Conservation (phyloP, 2,888 invertebrate genomes). For the Luperina testacea region DNA sequence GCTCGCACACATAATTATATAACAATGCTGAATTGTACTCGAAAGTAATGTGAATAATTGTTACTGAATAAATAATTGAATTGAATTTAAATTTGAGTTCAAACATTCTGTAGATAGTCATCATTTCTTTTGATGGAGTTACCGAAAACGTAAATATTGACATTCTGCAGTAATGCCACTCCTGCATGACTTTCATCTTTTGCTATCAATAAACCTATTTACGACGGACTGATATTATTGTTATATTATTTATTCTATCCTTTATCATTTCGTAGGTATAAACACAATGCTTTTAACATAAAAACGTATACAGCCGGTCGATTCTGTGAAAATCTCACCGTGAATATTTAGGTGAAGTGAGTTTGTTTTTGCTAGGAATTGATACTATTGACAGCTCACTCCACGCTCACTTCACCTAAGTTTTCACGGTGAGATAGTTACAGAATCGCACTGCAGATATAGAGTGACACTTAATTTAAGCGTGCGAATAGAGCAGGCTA, state of each 20-base stretch:
- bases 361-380: too few species aligned
- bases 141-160: not conserved
- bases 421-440: too few species aligned
- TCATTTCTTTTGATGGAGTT: not conserved
- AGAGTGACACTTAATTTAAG: too few species aligned
- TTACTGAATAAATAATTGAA: not conserved
- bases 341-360: too few species aligned
- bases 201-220: slow-evolving; percentile 8
- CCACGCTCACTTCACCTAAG: too few species aligned
- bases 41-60: not conserved
- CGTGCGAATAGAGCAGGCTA: too few species aligned
- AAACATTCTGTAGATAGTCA: not conserved
- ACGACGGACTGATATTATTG: not conserved
- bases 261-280: not conserved
- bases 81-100: not conserved
- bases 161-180: not conserved
- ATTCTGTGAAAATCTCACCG: too few species aligned
- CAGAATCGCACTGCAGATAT: too few species aligned
- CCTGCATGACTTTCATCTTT: not conserved
- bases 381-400: too few species aligned
- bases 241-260: not conserved
- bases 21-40: not conserved
- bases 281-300: not conserved
- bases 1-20: too few species aligned
- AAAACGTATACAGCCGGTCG: too few species aligned